These are phyloP conservation scores for Lasioglossum villosulum DNA, from an alignment of 2,888 invertebrate species.

Conservation along the genomic window DNA sequence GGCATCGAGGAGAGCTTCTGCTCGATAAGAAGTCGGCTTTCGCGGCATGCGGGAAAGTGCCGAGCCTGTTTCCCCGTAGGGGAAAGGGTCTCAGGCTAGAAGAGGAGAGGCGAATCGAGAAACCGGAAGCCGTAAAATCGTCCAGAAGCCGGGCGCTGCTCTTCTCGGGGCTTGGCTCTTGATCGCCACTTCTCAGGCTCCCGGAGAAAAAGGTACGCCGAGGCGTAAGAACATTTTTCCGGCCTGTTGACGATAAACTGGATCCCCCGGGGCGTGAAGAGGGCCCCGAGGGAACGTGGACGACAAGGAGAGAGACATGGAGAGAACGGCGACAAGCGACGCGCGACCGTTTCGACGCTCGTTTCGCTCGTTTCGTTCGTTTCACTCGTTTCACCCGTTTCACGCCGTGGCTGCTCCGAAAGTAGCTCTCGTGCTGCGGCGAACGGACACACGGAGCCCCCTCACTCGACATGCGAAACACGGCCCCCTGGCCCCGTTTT, in stretches of 20 bases:
- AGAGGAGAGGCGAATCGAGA: conserved; percentile 32
- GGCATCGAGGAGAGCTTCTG: conserved; percentile 3
- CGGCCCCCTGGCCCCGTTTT: neutral
- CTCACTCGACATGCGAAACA: conserved; percentile 40
- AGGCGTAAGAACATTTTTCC: conserved; percentile 61
- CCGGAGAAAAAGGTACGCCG: conserved; percentile 27
- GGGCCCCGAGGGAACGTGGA: neutral
- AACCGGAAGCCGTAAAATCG: conserved; percentile 48
- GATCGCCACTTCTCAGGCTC: conserved; percentile 20
- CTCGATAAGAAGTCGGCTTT: conserved; percentile 24
- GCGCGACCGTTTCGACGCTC: conserved; percentile 58
- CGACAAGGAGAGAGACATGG: conserved; percentile 28
- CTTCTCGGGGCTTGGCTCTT: neutral
- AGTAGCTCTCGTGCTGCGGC: conserved; percentile 71
- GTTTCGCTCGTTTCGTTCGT: conserved; percentile 57
- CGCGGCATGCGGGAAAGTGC: neutral
- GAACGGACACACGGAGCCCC: conserved; percentile 58
- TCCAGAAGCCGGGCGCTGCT: conserved; percentile 18
- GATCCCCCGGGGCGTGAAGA: conserved; percentile 24
- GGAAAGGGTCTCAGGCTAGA: neutral
- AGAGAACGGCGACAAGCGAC: conserved; percentile 27
- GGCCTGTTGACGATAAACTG: conserved; percentile 53
- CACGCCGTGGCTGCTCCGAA: conserved; percentile 74
- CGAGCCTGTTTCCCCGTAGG: neutral
- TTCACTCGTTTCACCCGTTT: neutral